Evolutionary conservation across 2,797 vertebrate genomes (phyloP).

Genomic region (Acrocephalus scirpaceus): DNA sequence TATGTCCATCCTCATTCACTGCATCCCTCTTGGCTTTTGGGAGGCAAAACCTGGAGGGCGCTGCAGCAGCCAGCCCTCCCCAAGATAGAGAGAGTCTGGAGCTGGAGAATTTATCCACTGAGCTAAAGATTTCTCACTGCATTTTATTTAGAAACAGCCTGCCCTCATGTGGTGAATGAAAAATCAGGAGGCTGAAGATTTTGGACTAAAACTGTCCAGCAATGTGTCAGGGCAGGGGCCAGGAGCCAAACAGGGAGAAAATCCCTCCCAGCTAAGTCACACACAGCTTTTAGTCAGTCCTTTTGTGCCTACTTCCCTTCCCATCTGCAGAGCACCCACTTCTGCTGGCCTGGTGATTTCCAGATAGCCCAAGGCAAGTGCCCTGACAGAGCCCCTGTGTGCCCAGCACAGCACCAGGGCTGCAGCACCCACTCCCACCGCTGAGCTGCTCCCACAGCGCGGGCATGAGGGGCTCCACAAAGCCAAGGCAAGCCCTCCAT

Average conservation of each 20-base stretch:
- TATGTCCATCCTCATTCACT: accelerated
- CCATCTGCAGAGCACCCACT: neutral
- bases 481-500: neutral
- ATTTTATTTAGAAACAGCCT: slow-evolving; percentile 70
- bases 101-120: neutral
- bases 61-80: neutral
- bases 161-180: slow-evolving; percentile 74
- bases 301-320: neutral
- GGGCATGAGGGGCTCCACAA: accelerated
- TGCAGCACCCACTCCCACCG: accelerated
- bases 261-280: neutral
- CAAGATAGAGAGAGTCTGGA: neutral
- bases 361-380: accelerated
- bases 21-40: neutral
- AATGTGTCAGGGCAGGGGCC: accelerated
- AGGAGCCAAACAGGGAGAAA: neutral
- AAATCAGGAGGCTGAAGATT: neutral
- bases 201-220: neutral
- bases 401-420: neutral
- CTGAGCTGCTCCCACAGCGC: neutral
- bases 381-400: neutral
- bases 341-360: neutral
- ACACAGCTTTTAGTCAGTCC: neutral
- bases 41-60: neutral
- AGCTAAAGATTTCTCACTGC: neutral